Percentiles rank a stretch among this genome's conserved stretches.
Evolutionary conservation across 2,888 invertebrate genomes (phyloP).

Genomic region (Perizoma affinitatum): DNA sequence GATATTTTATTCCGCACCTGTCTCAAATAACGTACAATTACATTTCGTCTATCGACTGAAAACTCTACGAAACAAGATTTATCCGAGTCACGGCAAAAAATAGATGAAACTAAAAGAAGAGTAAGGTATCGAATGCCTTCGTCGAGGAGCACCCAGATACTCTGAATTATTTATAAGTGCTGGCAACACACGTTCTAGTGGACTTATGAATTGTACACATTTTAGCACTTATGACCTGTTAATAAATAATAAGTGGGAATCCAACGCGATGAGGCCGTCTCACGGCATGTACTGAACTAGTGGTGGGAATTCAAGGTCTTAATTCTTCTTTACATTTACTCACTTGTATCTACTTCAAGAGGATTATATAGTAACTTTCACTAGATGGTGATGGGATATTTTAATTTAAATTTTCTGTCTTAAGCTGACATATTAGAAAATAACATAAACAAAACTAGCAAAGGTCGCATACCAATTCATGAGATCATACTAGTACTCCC

Average conservation of each 20-base stretch:
- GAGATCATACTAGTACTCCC: no score
- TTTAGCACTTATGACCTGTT: constrained; percentile 81
- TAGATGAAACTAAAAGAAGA: constrained; percentile 28
- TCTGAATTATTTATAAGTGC: constrained; percentile 74
- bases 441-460: no score
- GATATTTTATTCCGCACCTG: constrained; percentile 34
- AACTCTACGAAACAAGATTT: constrained; percentile 39
- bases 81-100: constrained; percentile 30
- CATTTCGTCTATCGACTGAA: constrained; percentile 37
- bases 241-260: constrained; percentile 79
- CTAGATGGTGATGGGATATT: no score
- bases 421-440: no score
- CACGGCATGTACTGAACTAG: constrained; percentile 54
- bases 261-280: constrained; percentile 63
- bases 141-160: constrained; percentile 33
- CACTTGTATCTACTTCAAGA: not conserved
- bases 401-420: no score
- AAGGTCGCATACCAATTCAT: no score
- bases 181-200: constrained; percentile 63
- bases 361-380: no score
- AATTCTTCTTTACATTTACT: not conserved
- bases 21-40: constrained; percentile 36
- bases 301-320: constrained; percentile 10
- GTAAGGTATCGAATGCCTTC: constrained; percentile 30
- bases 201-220: constrained; percentile 79